A percentile compares a stretch with the other conserved stretches of the same genome.
phyloP scores from a whole-genome alignment of 2,888 invertebrate genomes.

The Neoitamus cyanurus region DNA sequence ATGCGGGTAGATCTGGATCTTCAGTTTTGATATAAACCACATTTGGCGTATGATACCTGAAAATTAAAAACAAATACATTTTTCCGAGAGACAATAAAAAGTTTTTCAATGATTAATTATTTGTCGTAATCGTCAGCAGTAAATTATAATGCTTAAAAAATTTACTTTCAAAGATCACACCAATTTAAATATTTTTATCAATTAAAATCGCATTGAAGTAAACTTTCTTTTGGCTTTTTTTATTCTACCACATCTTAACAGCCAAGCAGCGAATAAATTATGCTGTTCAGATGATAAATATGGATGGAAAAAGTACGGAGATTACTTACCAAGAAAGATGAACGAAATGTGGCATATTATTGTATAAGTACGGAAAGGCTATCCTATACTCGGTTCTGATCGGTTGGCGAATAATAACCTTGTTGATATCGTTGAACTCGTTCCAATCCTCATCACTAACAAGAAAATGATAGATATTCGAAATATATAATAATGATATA shows the following conservation, averaged over 20 bases:
- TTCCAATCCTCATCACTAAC: slow-evolving; percentile 99
- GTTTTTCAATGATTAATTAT: background rate
- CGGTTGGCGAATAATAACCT: slow-evolving; percentile 98
- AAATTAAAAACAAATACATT: background rate
- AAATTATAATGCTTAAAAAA: slow-evolving; percentile 40
- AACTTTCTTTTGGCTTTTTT: slow-evolving; percentile 62
- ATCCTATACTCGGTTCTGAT: slow-evolving; percentile 99
- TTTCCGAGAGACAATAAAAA: background rate
- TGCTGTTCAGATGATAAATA: slow-evolving; percentile 6
- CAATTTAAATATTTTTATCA: slow-evolving; percentile 59
- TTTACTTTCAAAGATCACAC: slow-evolving; percentile 71
- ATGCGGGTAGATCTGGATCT: slow-evolving; percentile 99
- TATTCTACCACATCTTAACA: slow-evolving; percentile 58
- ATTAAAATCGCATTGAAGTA: slow-evolving; percentile 70
- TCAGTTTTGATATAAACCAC: slow-evolving; percentile 99
- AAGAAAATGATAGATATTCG: slow-evolving; percentile 44
- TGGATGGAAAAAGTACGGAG: slow-evolving; percentile 18
- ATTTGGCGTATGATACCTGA: slow-evolving; percentile 98
- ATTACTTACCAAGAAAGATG: slow-evolving; percentile 95
- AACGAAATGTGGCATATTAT: slow-evolving; percentile 98
- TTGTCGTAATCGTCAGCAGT: slow-evolving; percentile 11
- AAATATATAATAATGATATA: background rate
- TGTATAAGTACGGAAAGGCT: slow-evolving; percentile 98
- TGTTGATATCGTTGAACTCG: slow-evolving; percentile 99
- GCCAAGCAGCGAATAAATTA: background rate